These are phyloP conservation scores for Acleris emargana DNA, from an alignment of 2,888 invertebrate genomes.

Conservation along the genomic window DNA sequence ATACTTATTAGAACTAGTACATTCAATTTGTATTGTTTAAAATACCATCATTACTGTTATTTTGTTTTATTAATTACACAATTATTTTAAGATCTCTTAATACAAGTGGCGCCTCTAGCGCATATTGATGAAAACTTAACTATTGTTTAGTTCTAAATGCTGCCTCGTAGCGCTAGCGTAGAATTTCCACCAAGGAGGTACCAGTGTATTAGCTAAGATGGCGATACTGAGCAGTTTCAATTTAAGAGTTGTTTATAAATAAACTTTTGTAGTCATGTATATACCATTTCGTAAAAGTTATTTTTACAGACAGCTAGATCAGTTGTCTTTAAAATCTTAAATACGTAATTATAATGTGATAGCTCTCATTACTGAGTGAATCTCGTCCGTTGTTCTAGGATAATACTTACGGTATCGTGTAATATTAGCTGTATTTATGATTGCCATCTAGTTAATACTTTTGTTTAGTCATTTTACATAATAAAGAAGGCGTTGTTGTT, in stretches of 20 bases:
- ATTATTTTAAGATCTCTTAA: too few relatives aligned
- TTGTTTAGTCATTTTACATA: background rate
- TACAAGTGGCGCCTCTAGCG: background rate
- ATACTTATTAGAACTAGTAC: too few relatives aligned
- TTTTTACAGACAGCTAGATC: slow-evolving; percentile 4
- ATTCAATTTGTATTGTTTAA: too few relatives aligned
- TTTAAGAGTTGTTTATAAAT: too few relatives aligned
- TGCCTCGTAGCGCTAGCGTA: too few relatives aligned
- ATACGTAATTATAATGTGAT: slow-evolving; percentile 31
- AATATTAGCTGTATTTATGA: slow-evolving; percentile 3
- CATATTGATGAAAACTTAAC: background rate
- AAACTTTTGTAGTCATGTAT: too few relatives aligned
- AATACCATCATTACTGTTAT: too few relatives aligned
- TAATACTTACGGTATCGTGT: background rate
- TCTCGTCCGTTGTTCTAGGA: slow-evolving; percentile 17
- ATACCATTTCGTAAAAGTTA: background rate
- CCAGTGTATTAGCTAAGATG: too few relatives aligned
- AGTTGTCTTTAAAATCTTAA: slow-evolving; percentile 7
- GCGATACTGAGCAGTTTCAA: too few relatives aligned
- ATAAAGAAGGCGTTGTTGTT: slow-evolving; percentile 5
- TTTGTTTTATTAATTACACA: too few relatives aligned
- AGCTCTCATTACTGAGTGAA: slow-evolving; percentile 3
- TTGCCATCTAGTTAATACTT: slow-evolving; percentile 15
- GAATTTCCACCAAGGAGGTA: too few relatives aligned
- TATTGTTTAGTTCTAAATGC: too few relatives aligned